Base-by-base conservation (phyloP, 2,888 invertebrate species). In the Dasypolia templi region DNA sequence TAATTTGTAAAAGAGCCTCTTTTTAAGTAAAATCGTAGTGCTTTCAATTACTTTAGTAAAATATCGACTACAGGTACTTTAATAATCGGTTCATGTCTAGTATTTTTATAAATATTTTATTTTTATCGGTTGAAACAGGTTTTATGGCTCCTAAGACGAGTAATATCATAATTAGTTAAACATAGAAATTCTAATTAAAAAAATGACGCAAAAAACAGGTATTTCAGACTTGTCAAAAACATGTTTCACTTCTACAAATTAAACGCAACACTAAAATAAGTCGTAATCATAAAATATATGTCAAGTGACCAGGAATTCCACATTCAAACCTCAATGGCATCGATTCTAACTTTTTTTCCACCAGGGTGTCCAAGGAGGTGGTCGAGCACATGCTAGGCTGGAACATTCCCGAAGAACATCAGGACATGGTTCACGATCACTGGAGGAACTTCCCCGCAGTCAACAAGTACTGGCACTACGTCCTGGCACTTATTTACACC, bases 401-500 rank as follows among this genome's bases (percentile, higher is more conserved):
- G 97, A 97, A 97, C 91, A 96, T 97, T 75, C 97, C 98, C 0
- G 95, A 96, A 29, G 98, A 98, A 77, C 95, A 96, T 72, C 96
- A 97, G 78, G 97, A 97, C 73, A 88, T 97, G 78, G 97, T 98
- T 1, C 97, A 97, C 90, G 97, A 97, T 0, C 97, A 98, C 90
- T 98, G 98, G 98, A 95, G 97, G 61, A 97, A 96, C 79, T 98
- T 97, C 90, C 96, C 97, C 0, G 97, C 97, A 0, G 97, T 97
- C 46, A 97, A 96, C 88, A 97, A 97, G 87, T 97, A 97, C 89
- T 97, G 97, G 96, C 97, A 97, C 89, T 97, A 97, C 77, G 94
- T 97, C 58, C 91, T 98, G 29, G 98, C 97, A 3, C 96, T 97
- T 51, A 94, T 97, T 79, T 98, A 97, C 91, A 95, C 97, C 35